These are phyloP conservation scores for Enhydra lutris DNA, from an alignment of 2,113 vertebrate genomes.

Conservation along the genomic window DNA sequence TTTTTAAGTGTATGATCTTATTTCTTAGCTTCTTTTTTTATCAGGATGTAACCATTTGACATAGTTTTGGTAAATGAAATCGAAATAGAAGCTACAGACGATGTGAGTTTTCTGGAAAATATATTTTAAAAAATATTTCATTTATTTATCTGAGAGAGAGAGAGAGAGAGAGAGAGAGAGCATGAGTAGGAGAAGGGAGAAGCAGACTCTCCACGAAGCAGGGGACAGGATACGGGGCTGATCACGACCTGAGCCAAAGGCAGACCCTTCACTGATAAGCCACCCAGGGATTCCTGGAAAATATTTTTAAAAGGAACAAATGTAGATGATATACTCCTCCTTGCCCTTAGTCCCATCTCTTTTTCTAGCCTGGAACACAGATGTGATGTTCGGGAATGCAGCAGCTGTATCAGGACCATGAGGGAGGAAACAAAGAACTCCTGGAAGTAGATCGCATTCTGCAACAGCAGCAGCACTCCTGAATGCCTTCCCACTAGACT, in stretches of 20 bases:
- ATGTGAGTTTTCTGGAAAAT: neutral
- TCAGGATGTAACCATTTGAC: neutral
- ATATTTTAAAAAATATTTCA: neutral
- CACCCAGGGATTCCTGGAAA: neutral
- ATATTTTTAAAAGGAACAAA: neutral
- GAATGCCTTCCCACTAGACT: neutral
- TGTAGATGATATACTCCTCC: neutral
- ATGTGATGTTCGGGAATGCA: neutral
- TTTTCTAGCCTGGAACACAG: neutral
- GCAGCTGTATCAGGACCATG: neutral
- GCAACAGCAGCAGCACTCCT: no score
- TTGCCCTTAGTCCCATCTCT: neutral
- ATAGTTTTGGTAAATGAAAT: neutral
- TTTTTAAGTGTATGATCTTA: neutral
- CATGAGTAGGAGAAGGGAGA: no score
- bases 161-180: no score
- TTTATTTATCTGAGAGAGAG: neutral
- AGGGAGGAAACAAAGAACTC: neutral
- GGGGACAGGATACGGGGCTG: no score
- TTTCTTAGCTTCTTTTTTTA: neutral
- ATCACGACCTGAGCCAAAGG: no score
- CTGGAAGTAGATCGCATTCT: neutral
- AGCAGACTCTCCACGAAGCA: no score
- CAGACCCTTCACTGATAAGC: no score
- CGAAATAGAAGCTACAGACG: neutral